Evolutionary conservation across 2,113 vertebrate genomes (phyloP).

Genomic region (Montifringilla adamsi): DNA sequence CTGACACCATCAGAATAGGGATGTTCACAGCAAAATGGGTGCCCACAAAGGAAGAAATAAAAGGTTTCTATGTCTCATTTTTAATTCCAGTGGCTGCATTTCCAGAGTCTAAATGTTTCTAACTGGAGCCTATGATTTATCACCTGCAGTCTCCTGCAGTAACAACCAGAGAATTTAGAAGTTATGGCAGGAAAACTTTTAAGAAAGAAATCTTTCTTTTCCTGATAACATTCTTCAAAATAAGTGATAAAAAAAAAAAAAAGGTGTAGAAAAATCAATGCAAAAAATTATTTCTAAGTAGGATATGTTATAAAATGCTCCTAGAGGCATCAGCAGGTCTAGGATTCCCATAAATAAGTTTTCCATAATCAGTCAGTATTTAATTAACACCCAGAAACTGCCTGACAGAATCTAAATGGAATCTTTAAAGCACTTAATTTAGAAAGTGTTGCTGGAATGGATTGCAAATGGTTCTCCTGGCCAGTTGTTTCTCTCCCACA

Average conservation of each 20-base stretch:
- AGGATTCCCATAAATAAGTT: slow-evolving; percentile 28
- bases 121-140: background rate
- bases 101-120: background rate
- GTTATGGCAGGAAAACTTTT: background rate
- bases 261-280: background rate
- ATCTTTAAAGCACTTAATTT: slow-evolving; percentile 48
- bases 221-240: background rate
- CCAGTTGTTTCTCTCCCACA: background rate
- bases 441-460: slow-evolving; percentile 1
- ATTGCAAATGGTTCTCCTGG: background rate
- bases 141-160: background rate
- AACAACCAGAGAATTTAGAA: background rate
- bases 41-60: background rate
- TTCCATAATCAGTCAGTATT: slow-evolving; percentile 18
- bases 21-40: background rate
- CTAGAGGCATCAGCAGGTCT: slow-evolving; percentile 25
- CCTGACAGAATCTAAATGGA: slow-evolving; percentile 54
- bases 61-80: background rate
- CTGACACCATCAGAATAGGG: background rate
- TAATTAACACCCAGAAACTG: slow-evolving; percentile 53
- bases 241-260: background rate
- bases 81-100: background rate
- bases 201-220: background rate
- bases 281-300: background rate
- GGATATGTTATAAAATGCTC: slow-evolving; percentile 4